These are phyloP conservation scores for Drosophila tristis DNA, from an alignment of 1,140 invertebrate species.

Conservation along the genomic window DNA sequence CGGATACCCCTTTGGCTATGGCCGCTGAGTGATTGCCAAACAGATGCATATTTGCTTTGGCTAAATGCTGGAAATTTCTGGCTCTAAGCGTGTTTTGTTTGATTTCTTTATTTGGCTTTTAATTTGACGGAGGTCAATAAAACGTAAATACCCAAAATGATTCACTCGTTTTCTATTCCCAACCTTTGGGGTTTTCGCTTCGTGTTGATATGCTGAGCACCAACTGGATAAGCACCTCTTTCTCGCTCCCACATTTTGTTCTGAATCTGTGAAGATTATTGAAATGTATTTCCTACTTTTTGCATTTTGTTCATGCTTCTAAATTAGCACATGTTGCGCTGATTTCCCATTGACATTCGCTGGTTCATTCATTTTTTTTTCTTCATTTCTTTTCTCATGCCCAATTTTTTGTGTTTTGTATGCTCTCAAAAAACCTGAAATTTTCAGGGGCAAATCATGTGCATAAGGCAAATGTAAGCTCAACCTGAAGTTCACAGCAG, in stretches of 20 bases:
- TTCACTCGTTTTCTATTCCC: constrained; percentile 45
- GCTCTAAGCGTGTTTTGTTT: constrained; percentile 51
- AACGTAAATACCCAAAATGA: constrained; percentile 74
- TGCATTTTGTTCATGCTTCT: background rate
- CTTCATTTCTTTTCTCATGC: constrained; percentile 30
- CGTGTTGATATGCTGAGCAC: too few relatives aligned
- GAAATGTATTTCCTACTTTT: background rate
- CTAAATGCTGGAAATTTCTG: constrained; percentile 60
- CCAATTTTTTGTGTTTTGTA: constrained; percentile 26
- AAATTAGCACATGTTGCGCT: background rate
- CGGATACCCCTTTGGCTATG: constrained; percentile 60
- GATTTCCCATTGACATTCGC: constrained; percentile 16
- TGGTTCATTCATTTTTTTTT: constrained; percentile 19
- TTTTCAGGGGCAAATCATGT: constrained; percentile 77
- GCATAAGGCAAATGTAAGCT: constrained; percentile 64
- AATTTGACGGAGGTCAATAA: constrained; percentile 73
- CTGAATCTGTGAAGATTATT: too few relatives aligned
- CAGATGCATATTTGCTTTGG: constrained; percentile 12
- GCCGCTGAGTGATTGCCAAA: constrained; percentile 38
- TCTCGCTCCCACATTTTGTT: too few relatives aligned
- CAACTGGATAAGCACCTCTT: too few relatives aligned
- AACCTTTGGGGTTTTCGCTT: background rate
- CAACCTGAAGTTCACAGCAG: constrained; percentile 54
- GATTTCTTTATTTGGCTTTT: constrained; percentile 69
- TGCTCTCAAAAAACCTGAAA: constrained; percentile 74